Conservation (phyloP, 2,888 invertebrate species). For the Cartodere bifasciata region DNA sequence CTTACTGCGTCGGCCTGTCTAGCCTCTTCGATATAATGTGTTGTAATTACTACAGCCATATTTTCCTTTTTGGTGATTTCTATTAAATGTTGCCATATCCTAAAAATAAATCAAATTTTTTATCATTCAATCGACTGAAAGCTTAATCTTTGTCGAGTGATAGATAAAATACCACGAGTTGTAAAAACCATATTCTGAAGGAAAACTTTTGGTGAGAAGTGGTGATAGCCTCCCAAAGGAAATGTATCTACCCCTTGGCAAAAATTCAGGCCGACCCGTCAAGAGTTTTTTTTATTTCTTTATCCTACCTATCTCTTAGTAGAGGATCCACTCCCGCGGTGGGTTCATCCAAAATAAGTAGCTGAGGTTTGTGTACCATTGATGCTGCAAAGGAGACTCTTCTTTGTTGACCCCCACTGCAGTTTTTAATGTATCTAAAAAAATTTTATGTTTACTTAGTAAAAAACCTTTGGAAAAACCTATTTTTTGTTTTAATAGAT, state of each 20-base stretch:
- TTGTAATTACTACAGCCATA: conserved; percentile 80
- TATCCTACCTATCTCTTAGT: conserved; percentile 57
- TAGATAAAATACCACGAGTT: no score
- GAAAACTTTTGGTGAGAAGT: no score
- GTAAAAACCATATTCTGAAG: no score
- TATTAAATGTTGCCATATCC: conserved; percentile 80
- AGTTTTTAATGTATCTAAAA: conserved; percentile 44
- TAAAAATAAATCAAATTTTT: conserved; percentile 31
- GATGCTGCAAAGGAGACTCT: conserved; percentile 82
- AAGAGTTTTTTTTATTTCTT: not conserved
- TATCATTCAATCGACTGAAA: no score
- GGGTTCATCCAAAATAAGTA: conserved; percentile 84
- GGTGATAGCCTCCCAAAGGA: no score
- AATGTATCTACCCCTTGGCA: no score
- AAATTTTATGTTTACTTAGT: no score
- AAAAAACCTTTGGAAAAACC: no score
- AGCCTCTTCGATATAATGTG: conserved; percentile 91
- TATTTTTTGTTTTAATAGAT: no score
- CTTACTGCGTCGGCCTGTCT: conserved; percentile 64
- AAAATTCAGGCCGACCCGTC: conserved; percentile 2
- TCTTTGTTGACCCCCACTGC: conserved; percentile 85
- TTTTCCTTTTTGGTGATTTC: conserved; percentile 55
- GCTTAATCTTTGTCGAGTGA: no score
- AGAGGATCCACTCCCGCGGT: conserved; percentile 91
- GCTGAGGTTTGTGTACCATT: conserved; percentile 74